phyloP scores from a whole-genome alignment of 2,888 invertebrate species.

The Epiperipatus broadwayi region DNA sequence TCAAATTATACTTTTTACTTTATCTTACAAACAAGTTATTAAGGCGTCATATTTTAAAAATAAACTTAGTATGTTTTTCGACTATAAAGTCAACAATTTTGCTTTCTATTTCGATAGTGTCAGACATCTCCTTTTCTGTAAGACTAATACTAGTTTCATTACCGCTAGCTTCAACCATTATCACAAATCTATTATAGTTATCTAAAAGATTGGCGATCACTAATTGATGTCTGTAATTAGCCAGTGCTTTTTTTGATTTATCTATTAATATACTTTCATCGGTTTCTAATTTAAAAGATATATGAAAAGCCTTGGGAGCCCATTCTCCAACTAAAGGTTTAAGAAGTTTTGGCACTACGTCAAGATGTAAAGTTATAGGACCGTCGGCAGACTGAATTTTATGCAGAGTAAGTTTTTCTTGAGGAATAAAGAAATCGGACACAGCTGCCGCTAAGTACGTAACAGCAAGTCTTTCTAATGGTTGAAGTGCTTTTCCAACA shows the following conservation, averaged over 20 bases:
- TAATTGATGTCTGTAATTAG: constrained; percentile 78
- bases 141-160: constrained; percentile 42
- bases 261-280: constrained; percentile 62
- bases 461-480: constrained; percentile 46
- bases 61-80: constrained; percentile 35
- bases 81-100: constrained; percentile 55
- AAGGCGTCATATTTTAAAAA: no score
- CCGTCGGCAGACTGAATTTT: constrained; percentile 78
- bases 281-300: constrained; percentile 96
- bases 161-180: constrained; percentile 37
- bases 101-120: constrained; percentile 69
- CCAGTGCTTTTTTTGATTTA: constrained; percentile 67
- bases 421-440: constrained; percentile 93
- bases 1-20: no score
- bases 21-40: no score
- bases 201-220: constrained; percentile 83
- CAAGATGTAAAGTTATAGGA: constrained; percentile 64
- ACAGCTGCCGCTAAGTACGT: constrained; percentile 96
- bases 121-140: constrained; percentile 39
- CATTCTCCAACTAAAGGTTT: constrained; percentile 70
- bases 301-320: constrained; percentile 80
- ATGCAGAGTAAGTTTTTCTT: constrained; percentile 57
- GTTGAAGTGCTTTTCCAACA: constrained; percentile 53
- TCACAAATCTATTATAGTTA: constrained; percentile 42
- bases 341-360: constrained; percentile 86